Evolutionary conservation across 2,113 vertebrate species (phyloP), one percentile per base, ranked within the genome.

Genomic region (Pholis gunnellus): DNA sequence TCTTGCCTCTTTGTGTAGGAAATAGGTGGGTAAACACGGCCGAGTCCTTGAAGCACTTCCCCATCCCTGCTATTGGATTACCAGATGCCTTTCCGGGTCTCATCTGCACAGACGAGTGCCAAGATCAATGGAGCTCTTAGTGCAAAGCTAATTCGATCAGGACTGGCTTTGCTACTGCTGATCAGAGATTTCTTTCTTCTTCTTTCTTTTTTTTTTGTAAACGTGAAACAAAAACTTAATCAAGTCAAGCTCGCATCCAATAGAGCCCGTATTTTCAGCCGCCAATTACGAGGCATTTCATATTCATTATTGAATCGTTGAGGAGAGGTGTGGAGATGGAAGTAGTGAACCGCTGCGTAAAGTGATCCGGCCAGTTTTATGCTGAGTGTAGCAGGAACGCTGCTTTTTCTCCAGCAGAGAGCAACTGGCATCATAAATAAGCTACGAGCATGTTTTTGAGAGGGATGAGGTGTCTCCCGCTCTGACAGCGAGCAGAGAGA

Each of bases 71-170:
- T 93, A 94, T 95, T 94, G 90, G 92, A 94, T 95, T 95, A 95
- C 93, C 88, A 85, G 86, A 84, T 90, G 79, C 87, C 88, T 92
- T 91, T 92, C 91, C 65, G 78, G 88, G 88, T 89, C 90, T 91
- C 83, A 81, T 94, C 90, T 88, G 84, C 88, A 79, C 89, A 92
- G 86, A 95, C 91, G 92, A 95, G 91, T 92, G 93, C 92, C 85
- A 88, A 92, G 92, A 95, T 96, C 94, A 95, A 94, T 95, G 91
- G 83, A 89, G 90, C 95, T 93, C 93, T 95, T 91, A 90, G 91
- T 92, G 89, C 88, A 91, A 91, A 94, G 90, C 91, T 92, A 91
- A 95, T 95, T 94, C 73, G 88, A 93, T 94, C 91, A 89, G 75
- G 83, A 89, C 72, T 83, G 79, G 86, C 91, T 93, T 92, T 88